Base-by-base conservation (phyloP, 2,797 vertebrate genomes). In the Macrochelys suwanniensis region DNA sequence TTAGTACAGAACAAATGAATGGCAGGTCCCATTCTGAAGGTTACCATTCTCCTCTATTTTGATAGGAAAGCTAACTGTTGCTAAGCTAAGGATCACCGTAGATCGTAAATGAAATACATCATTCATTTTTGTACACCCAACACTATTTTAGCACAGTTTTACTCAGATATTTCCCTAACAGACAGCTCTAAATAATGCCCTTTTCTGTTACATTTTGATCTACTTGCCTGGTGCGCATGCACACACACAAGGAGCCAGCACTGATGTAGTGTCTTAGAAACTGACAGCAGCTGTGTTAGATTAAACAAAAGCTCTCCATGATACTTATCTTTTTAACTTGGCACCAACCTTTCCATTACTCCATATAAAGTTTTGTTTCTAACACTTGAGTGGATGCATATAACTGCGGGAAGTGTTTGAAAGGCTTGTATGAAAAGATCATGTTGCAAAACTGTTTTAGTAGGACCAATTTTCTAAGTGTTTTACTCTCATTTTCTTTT, bases 51-150 rank as follows among this genome's bases (percentile, higher is more conserved):
- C 82, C 81, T 84, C 61, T 42, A 13, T 16, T 61, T 92, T 84
- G 17, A 51, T 51, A 81, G 92, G 79, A 96, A 93, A 92, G 25
- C 57, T 56, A 85, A 11, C n/a, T 95, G 82, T 92, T 92, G 56
- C 94, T 90, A 56, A 74, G 85, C 53, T 89, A 56, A 92, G n/a
- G 13, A 83, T n/a, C 1, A 5, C 42, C 61, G 28, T 47, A 31
- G 85, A 59, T 5, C 59, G 8, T 80, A 84, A 92, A 45, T 26
- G 1, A 50, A 95, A 17, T 7, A 57, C 10, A 33, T 49, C 23
- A 65, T 77, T 47, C 19, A 17, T 45, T 54, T 91, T 87, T 51
- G 47, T 2, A 26, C 83, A 86, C 50, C 33, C 81, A 53, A 57
- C 74, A 84, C 76, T 82, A 1, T 85, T 90, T 28, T 85, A 89